A percentile compares a stretch with the other conserved stretches of the same genome.
Evolutionary conservation across 2,113 vertebrate genomes (phyloP).

Genomic region (Leptodactylus fuscus): DNA sequence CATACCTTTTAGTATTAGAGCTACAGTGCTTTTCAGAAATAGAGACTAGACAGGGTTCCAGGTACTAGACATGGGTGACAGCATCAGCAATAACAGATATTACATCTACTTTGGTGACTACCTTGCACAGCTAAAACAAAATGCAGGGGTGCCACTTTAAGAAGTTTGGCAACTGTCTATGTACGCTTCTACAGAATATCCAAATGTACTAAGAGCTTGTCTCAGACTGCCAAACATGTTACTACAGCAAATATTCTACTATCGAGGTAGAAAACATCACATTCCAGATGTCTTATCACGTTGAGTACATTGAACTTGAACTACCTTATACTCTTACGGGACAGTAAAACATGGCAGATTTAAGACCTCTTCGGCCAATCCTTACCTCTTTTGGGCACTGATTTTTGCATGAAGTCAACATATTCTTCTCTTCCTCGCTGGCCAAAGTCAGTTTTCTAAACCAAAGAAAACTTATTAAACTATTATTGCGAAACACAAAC

Average conservation of each 20-base stretch:
- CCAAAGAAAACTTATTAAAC: slow-evolving; percentile 7
- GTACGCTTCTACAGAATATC: background rate
- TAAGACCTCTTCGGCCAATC: background rate
- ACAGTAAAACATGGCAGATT: background rate
- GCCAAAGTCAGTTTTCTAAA: slow-evolving; percentile 82
- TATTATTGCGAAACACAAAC: too few relatives aligned
- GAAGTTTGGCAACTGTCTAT: background rate
- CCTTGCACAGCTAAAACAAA: too few relatives aligned
- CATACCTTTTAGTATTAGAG: too few relatives aligned
- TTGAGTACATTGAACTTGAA: too few relatives aligned
- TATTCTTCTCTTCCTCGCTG: slow-evolving; percentile 75
- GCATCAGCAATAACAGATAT: too few relatives aligned
- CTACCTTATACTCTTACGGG: too few relatives aligned
- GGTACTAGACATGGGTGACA: too few relatives aligned
- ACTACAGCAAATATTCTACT: background rate
- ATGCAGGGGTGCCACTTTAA: too few relatives aligned
- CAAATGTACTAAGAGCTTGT: background rate
- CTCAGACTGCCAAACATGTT: background rate
- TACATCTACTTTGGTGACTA: too few relatives aligned
- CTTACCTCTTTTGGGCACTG: slow-evolving; percentile 96
- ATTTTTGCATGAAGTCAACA: slow-evolving; percentile 88
- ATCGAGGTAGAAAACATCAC: background rate
- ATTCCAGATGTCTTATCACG: background rate
- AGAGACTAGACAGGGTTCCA: too few relatives aligned
- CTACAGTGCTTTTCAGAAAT: too few relatives aligned